Percentiles rank a stretch among this genome's conserved stretches.
phyloP scores from a whole-genome alignment of 2,113 vertebrate genomes.

The Mobula hypostoma region DNA sequence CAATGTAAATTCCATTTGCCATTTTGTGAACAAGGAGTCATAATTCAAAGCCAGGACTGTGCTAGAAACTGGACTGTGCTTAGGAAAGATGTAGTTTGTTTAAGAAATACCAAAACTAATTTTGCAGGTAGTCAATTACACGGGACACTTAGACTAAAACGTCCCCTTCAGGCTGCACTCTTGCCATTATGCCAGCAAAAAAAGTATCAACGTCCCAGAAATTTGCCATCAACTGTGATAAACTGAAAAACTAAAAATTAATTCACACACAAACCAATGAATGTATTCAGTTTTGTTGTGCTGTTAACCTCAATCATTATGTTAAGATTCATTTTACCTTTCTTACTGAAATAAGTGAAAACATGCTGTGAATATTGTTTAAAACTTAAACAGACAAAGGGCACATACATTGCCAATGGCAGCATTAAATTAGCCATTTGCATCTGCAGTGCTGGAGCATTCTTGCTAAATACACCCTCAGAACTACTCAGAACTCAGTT shows the following conservation, averaged over 20 bases:
- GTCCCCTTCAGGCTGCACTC: neutral
- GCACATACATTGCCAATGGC: neutral
- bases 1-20: neutral
- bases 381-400: neutral
- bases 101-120: neutral
- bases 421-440: neutral
- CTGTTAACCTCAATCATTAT: neutral
- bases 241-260: neutral
- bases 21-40: constrained; percentile 7
- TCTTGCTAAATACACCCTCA: neutral
- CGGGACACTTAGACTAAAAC: neutral
- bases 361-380: neutral
- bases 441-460: neutral
- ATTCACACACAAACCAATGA: neutral
- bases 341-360: neutral
- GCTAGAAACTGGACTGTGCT: neutral
- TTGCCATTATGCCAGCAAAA: neutral
- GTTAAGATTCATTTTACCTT: neutral
- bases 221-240: neutral
- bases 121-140: neutral
- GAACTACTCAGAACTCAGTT: neutral
- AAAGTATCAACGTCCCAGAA: neutral
- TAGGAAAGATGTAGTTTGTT: neutral
- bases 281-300: neutral
- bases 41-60: neutral